Base-by-base conservation (phyloP, 2,888 invertebrate species). In the Neoaliturus tenellus region DNA sequence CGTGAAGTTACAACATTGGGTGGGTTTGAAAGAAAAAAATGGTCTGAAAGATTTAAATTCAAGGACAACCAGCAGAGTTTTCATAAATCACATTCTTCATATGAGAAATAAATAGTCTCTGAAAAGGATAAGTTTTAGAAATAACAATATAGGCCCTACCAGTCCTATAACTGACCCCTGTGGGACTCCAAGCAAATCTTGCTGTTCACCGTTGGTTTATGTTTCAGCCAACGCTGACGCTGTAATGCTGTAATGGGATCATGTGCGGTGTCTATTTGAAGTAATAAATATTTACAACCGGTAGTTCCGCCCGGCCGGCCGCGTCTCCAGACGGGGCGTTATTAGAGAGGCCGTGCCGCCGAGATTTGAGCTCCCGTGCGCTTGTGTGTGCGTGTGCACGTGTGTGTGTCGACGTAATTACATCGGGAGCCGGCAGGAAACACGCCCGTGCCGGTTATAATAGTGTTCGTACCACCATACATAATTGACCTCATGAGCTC, bases 231-330 rank as follows among this genome's bases (percentile, higher is more conserved):
- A 14, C 8, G 62, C 25, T n/a, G n/a, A n/a, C n/a, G n/a, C n/a
- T n/a, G n/a, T n/a, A n/a, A n/a, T n/a, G n/a, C 62, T 62, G 28
- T 3, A 62, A 62, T 62, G 28, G 62, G 62, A 62, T 62, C 28
- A 62, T 28, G 28, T 4, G 62, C 62, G 28, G 28, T 31, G 62
- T 62, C 62, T 62, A 62, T 62, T 62, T 28, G 62, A 62, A 31
- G 31, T 62, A 8, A 62, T 62, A 62, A 62, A 62, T 62, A 62
- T 62, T 62, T 62, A 62, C 62, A 28, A 62, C 62, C 62, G 31
- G 62, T 55, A 55, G 55, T 62, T 62, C 62, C 14, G 12, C 28
- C 14, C 62, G 2, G 23, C 20, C 51, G 62, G 17, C 62, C 28
- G 62, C 28, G 62, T 62, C 62, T 62, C 14, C 62, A 14, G 28